Evolutionary conservation across 2,113 vertebrate species (phyloP), one percentile per base, ranked within the genome.

Genomic region (Condylura cristata): DNA sequence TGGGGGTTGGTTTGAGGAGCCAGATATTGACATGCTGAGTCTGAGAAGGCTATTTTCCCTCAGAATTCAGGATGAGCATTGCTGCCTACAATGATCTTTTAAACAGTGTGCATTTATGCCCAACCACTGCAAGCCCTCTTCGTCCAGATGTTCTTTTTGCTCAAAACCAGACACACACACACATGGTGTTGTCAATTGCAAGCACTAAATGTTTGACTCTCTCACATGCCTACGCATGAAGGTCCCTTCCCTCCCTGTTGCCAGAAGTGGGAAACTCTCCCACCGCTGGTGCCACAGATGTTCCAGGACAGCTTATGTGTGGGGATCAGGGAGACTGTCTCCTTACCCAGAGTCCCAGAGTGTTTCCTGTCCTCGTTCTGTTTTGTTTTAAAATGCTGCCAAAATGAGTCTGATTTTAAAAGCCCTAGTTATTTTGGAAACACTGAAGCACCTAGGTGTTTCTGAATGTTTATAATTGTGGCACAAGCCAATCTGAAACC

Each of bases 341-440:
- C 80, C 53, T 88, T 94, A 80, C 83, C 58, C 61, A 79, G 48
- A 96, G 90, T 81, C 71, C 81, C 66, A 81, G 71, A 92, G 46
- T 80, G 70, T 70, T 95, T 95, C 90, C 83, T 93, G 34, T 90
- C 89, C 87, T 89, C 60, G 74, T 91, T 91, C 80, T 91, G 44
- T 93, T 95, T 97, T 97, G 93, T 97, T 97, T 96, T 85, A 96
- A 98, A 97, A 97, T 24, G 83, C 61, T 96, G 61, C 91, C 92
- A 83, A 95, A 81, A 90, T 86, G 91, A 37, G 68, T 76, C 97
- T 89, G 66, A 48, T 53, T 87, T 95, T 96, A 92, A 58, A 88
- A 97, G 95, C 83, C 39, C 71, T 75, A 93, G 86, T 90, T 97
- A 80, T 95, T 98, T 96, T 96, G 95, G 66, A 97, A 96, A 63